Evolutionary conservation across 2,888 invertebrate genomes (phyloP), one percentile per base, ranked within the genome.

Genomic region (Scaptomyza flava): DNA sequence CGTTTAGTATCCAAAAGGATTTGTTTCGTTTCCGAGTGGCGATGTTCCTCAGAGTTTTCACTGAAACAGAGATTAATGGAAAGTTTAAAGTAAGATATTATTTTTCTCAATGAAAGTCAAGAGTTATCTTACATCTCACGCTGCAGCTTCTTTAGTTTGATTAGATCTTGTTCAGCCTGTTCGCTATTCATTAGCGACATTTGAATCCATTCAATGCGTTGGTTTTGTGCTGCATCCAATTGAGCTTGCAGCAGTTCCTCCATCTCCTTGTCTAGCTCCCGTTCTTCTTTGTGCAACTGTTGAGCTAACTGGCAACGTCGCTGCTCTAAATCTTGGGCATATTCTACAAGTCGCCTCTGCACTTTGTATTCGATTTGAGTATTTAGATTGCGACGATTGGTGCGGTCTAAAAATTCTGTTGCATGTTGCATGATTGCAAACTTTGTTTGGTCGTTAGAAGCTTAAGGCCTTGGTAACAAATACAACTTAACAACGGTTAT

Each of bases 171-270:
- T 4, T 87, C 82, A 0, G 59, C 58, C 17, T 66, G 56, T 11
- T 74, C 74, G 0, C 62, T 41, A 1, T 65, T 67, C 30, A 84
- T 38, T 0, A 81, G 41, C 30, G 79, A 59, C 72, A 87, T 51
- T 53, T 64, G 66, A n/a, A 84, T 84, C 77, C 82, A 87, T 23
- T 84, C 85, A 6, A 52, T 68, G 3, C 84, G 72, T 38, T 58
- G 27, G 5, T 64, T 59, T 27, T 85, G 66, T 3, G 51, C 61
- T 0, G 59, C 61, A 23, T 72, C 77, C 1, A 60, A 69, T 0
- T 45, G 69, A 8, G 58, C 61, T 11, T 63, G 61, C 23, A 47
- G 42, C 7, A 79, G 30, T 2, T 54, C 62, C 9, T 47, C 36
- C 46, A 84, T 33, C 31, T 77, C 72, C 51, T 48, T 48, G 2